phyloP scores from a whole-genome alignment of 2,888 invertebrate species.

The Creontiades dilutus region DNA sequence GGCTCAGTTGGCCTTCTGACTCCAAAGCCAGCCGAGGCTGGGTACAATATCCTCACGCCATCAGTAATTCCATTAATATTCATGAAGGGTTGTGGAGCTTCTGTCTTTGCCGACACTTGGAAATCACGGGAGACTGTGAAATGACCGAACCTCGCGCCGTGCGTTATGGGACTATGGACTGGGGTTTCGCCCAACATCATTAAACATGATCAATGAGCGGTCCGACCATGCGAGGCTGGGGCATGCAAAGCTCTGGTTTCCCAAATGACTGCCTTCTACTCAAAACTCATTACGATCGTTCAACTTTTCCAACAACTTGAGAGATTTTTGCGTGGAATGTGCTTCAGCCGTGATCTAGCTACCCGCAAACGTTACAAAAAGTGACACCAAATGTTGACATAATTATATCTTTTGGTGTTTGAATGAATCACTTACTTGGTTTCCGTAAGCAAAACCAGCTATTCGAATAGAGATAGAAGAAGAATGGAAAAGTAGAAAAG shows the following conservation, averaged over 20 bases:
- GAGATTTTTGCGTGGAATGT: too few species aligned
- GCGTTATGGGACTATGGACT: neutral
- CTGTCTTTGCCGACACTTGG: slow-evolving; percentile 29
- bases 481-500: too few species aligned
- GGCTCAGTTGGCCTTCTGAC: slow-evolving; percentile 9
- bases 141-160: neutral
- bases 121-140: neutral
- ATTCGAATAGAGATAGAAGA: too few species aligned
- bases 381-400: too few species aligned
- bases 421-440: too few species aligned
- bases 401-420: too few species aligned
- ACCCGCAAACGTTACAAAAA: too few species aligned
- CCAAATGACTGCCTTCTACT: neutral
- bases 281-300: neutral
- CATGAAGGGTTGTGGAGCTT: neutral
- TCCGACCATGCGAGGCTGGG: too few species aligned
- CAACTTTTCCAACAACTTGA: neutral
- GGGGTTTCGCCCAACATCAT: neutral
- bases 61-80: slow-evolving; percentile 51
- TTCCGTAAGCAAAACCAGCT: too few species aligned
- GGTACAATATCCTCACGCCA: slow-evolving; percentile 39
- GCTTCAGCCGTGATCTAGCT: too few species aligned
- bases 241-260: neutral
- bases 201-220: slow-evolving; percentile 13
- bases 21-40: neutral